phyloP scores from a whole-genome alignment of 37 sponge, comb jelly and placozoan species.

The Eunapius fragilis region DNA sequence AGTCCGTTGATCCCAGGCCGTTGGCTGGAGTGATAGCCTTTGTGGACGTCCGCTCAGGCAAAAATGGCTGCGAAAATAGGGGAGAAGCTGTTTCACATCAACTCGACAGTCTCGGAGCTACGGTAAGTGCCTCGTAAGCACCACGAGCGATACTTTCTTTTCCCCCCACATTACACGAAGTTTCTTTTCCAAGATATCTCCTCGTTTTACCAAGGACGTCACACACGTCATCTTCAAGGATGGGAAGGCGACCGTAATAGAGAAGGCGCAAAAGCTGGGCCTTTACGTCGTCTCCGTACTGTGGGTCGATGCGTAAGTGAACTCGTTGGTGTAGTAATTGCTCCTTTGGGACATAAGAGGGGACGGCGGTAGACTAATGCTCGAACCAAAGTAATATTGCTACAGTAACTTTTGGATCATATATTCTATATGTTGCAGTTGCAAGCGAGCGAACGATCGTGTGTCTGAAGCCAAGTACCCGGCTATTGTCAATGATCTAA shows the following conservation, averaged over 20 bases:
- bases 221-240: conserved; percentile 73
- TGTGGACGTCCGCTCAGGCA: conserved; percentile 76
- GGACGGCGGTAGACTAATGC: too few relatives aligned
- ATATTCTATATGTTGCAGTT: conserved; percentile 18
- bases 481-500: conserved; percentile 18
- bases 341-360: too few relatives aligned
- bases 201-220: conserved; percentile 65
- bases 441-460: conserved; percentile 40
- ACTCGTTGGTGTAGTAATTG: too few relatives aligned
- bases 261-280: conserved; percentile 46
- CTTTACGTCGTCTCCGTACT: conserved; percentile 57
- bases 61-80: conserved; percentile 55
- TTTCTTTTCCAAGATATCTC: conserved; percentile 26
- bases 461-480: conserved; percentile 82
- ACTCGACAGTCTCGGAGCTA: conserved; percentile 66
- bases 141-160: not conserved
- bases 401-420: too few relatives aligned
- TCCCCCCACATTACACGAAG: not conserved
- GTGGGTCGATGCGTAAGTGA: conserved; percentile 79
- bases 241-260: conserved; percentile 32
- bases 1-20: conserved; percentile 32
- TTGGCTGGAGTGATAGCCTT: conserved; percentile 56
- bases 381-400: too few relatives aligned
- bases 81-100: conserved; percentile 31
- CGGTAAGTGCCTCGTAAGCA: conserved; percentile 27